These are phyloP conservation scores for Alentia gelatinosa DNA, from an alignment of 2,888 invertebrate species.

Conservation along the genomic window DNA sequence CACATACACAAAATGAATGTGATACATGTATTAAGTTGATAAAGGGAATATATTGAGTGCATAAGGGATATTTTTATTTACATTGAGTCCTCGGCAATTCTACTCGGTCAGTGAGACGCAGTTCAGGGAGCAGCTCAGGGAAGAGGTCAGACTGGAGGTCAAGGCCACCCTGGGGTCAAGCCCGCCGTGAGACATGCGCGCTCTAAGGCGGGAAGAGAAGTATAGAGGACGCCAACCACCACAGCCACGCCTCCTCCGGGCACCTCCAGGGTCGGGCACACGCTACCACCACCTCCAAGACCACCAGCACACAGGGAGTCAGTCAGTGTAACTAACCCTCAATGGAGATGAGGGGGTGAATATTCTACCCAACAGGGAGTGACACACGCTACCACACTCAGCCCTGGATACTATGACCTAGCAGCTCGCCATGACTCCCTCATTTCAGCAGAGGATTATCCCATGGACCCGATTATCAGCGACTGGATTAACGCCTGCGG, in stretches of 20 bases:
- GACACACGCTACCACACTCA: background rate
- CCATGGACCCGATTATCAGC: background rate
- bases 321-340: too few relatives aligned
- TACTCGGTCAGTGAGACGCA: background rate
- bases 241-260: background rate
- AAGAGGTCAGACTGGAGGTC: background rate
- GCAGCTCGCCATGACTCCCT: background rate
- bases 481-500: background rate
- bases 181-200: background rate
- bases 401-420: background rate
- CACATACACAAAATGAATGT: too few relatives aligned
- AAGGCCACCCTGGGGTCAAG: conserved; percentile 22
- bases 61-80: too few relatives aligned
- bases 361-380: too few relatives aligned
- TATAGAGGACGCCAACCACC: background rate
- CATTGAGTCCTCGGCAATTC: background rate
- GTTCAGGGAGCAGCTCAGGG: background rate
- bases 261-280: background rate
- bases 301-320: too few relatives aligned
- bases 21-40: too few relatives aligned
- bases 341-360: too few relatives aligned
- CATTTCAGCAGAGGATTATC: background rate
- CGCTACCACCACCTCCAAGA: too few relatives aligned
- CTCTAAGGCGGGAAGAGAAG: background rate
- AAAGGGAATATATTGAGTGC: too few relatives aligned